Evolutionary conservation across 1,140 invertebrate species (phyloP), one percentile per base, ranked within the genome.

Genomic region (Dendrolimus punctatus): DNA sequence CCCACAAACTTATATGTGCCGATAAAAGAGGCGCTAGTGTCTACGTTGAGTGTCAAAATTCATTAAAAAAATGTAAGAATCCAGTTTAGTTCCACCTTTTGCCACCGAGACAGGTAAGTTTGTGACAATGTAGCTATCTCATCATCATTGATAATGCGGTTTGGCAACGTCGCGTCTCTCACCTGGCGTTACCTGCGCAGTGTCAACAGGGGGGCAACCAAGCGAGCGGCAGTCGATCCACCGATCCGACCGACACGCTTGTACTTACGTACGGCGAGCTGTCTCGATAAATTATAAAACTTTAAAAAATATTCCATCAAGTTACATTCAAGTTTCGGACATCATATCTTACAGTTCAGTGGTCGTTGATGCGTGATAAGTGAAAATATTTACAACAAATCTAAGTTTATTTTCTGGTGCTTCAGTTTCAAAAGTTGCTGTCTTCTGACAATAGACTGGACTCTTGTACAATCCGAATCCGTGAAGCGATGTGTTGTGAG

Each of bases 131-230:
- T 23, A 76, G 63, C 73, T 82, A 82, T 83, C 80, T 85, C 80
- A 79, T 76, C 74, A 77, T 80, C 76, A 81, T 75, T 85, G 80
- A 80, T 83, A 83, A 80, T 78, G 73, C 78, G 79, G 79, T 83
- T 69, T 80, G 82, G 82, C 82, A 85, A 85, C 82, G 80, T 74
- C 82, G 82, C 82, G 50, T 68, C 65, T 68, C 77, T 80, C 68
- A 75, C 72, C 75, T 82, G 79, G 81, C 75, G 69, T 60, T 85
- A 85, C 82, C 82, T 85, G 82, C 82, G 80, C 80, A 83, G 64
- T 85, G 82, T 75, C 80, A 80, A 81, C 76, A 70, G 74, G 76
- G 81, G 78, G 78, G 78, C 71, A 69, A 78, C 70, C 73, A 23
- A 49, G 36, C 58, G 57, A 66, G 59, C 67, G 73, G 49, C 74